Base-by-base conservation (phyloP, 2,113 vertebrate genomes). In the Chaetodon auriga region DNA sequence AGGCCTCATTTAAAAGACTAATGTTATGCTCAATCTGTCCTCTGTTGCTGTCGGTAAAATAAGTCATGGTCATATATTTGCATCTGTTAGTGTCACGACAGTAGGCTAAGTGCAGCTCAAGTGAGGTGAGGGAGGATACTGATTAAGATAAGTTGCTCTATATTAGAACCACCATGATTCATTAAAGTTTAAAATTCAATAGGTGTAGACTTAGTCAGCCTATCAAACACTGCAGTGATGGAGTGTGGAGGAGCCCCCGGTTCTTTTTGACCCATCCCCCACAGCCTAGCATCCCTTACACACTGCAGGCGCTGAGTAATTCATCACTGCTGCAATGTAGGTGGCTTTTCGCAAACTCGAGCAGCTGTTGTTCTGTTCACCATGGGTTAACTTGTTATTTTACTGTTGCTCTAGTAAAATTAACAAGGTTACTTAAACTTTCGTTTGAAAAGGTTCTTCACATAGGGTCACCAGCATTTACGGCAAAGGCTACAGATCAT, bases 41-140 rank as follows among this genome's bases (percentile, higher is more conserved):
- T 61, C 25, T 55, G 46, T 46, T 63, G 13, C 51, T 60, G 54
- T 41, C 21, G 43, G 13, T 80, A 49, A 69, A 85, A 43, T 73
- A 54, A 72, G 23, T 65, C 49, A 38, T 14, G 49, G 38, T 63
- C 55, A 74, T 78, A 74, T 38, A 86, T 86, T 78, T 86, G 63
- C 79, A 82, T 85, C 21, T 19, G 66, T 78, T 78, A 78, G n/a
- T 82, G 79, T 74, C 84, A 57, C 41, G 57, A 64, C 38, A 41
- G 53, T 21, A 16, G 54, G 48, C 55, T 72, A 43, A 78, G 64
- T 78, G 69, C 57, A 75, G 57, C 80, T 78, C 63, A 82, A 58
- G 41, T 58, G 35, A 58, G 35, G 16, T 75, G 49, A 82, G 79
- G 75, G 63, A 74, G 64, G 84, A 86, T 74, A 78, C 41, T 73